Evolutionary conservation across 1,140 invertebrate genomes (phyloP), one percentile per base, ranked within the genome.

Genomic region (Orchestia grillus): DNA sequence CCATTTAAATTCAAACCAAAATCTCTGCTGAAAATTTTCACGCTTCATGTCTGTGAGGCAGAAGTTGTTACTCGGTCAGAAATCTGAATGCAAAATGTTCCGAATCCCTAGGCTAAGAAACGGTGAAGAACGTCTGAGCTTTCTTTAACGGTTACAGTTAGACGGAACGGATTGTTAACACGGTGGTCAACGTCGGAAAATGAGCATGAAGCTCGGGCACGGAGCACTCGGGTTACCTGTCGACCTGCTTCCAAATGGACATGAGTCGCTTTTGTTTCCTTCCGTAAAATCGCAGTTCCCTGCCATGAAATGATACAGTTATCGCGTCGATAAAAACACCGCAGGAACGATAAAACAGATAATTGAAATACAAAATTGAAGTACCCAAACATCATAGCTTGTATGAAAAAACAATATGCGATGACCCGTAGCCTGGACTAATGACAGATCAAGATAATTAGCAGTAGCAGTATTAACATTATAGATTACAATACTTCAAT

Each of bases 171-270:
- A 19, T 53, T 53, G 62, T 77, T 77, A 77, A 77, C 3, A 23
- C 62, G 62, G 11, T 23, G 62, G 62, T 3, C 62, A 77, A 77
- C 62, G 28, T 77, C 11, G 62, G 43, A 90, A 90, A 90, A 90
- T 90, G 88, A 41, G 42, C 28, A 90, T 42, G 1, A 90, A 4
- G 41, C 88, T 90, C 41, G n/a, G 43, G 36, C 15, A 90, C 88
- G 28, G 47, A 53, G 19, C 47, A 53, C 47, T 53, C 47, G 19
- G 47, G 92, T 94, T 94, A 94, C 92, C 92, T 94, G 92, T 94
- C 92, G 0, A 94, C 92, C 92, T 94, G 92, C 44, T 94, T 23
- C 92, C 92, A 94, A 94, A 94, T n/a, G 92, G 92, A 45, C 92
- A 47, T 40, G 43, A 94, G 92, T 45, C 44, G 41, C 6, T 94